A percentile compares a stretch with the other conserved stretches of the same genome.
Evolutionary conservation across 2,797 vertebrate genomes (phyloP).

Genomic region (Lutjanus campechanus): DNA sequence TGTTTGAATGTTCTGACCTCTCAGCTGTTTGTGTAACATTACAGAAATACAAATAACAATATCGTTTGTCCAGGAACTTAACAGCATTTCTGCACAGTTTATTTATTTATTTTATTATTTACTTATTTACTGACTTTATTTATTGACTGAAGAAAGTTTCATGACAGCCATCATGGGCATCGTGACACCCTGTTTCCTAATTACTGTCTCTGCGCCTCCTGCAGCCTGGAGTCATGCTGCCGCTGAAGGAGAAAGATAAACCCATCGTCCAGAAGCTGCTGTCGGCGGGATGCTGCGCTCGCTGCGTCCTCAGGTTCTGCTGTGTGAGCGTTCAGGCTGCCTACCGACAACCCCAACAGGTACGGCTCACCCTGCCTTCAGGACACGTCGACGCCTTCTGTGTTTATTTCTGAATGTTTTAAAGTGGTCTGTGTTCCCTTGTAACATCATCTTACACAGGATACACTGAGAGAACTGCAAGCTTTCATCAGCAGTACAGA

Average conservation of each 20-base stretch:
- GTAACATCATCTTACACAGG: slow-evolving; percentile 76
- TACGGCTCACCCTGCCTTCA: slow-evolving; percentile 33
- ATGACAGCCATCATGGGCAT: not conserved
- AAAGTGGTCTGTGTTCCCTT: not conserved
- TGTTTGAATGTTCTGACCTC: no score
- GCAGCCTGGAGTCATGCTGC: slow-evolving; percentile 83
- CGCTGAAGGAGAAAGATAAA: slow-evolving; percentile 89
- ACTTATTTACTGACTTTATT: no score
- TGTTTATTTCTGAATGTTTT: not conserved
- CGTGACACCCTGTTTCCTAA: not conserved
- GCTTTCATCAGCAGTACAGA: slow-evolving; percentile 76
- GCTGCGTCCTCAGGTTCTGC: slow-evolving; percentile 95
- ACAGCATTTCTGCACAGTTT: no score
- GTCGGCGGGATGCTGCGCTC: slow-evolving; percentile 89
- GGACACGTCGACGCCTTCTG: rapidly evolving
- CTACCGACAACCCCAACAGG: slow-evolving; percentile 89
- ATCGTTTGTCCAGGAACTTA: no score
- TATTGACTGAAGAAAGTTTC: no score
- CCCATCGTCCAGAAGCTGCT: slow-evolving; percentile 87
- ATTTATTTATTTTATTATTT: no score
- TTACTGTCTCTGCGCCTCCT: not conserved
- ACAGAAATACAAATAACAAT: no score
- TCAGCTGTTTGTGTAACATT: no score
- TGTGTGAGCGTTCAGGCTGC: slow-evolving; percentile 86
- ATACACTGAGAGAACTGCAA: slow-evolving; percentile 85